Base-by-base conservation (phyloP, 2,888 invertebrate species). In the Stenodera caucasica region DNA sequence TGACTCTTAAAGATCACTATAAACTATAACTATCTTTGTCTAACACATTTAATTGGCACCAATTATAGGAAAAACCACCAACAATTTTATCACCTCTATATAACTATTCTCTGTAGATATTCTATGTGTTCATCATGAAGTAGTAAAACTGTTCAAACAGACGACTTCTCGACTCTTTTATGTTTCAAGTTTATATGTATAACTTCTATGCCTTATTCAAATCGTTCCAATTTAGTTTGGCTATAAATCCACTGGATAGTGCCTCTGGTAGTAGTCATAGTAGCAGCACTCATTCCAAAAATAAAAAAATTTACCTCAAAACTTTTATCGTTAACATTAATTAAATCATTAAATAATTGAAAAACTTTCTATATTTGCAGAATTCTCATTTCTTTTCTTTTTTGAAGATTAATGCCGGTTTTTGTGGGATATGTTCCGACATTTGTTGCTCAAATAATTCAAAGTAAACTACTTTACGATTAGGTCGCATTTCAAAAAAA, bases 221-320 rank as follows among this genome's bases (percentile, higher is more conserved):
- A 61, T 61, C 54, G 57, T 57, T 54, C 57, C 51, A 61, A 61
- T 61, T 61, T 61, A 61, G 61, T 53, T 26, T 49, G 51, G 21
- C 54, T 50, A 54, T 61, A 61, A 61, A 61, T 61, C 54, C 51
- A 15, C 6, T 2, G 23, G 6, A 23, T 26, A 26, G 3, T 4
- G 5, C 26, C 26, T n/a, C 45, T n/a, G 21, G 45, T 45, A 45
- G 45, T 18, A 26, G 5, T 26, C n/a, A n/a, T n/a, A n/a, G n/a
- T n/a, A n/a, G n/a, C n/a, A n/a, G n/a, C n/a, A n/a, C n/a, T n/a
- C n/a, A n/a, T n/a, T n/a, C n/a, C n/a, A n/a, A n/a, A n/a, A n/a
- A n/a, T n/a, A n/a, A n/a, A n/a, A n/a, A n/a, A n/a, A n/a, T n/a
- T n/a, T n/a, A 45, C 18, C 21, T 2, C 21, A 21, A 45, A 45